Conservation (phyloP, 2,888 invertebrate genomes). For the Mechanitis mazaeus region DNA sequence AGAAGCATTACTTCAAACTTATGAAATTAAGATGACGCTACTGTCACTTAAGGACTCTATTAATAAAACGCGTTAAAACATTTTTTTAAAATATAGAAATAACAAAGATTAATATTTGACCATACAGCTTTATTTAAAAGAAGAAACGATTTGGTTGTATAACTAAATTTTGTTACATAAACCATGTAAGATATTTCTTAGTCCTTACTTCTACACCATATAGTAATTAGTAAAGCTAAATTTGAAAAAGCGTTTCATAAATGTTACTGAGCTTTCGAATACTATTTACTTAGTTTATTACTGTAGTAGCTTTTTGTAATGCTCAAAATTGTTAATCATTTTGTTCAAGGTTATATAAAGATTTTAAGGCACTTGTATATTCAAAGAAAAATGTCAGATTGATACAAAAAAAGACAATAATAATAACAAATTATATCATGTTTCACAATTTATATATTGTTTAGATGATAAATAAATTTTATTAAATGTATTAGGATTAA, state of each 20-base stretch:
- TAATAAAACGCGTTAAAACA: too few species aligned
- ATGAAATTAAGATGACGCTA: too few species aligned
- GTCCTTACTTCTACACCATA: too few species aligned
- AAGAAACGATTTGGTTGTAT: too few species aligned
- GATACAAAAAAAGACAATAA: conserved; percentile 1
- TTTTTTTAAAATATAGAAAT: too few species aligned
- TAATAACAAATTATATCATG: conserved; percentile 18
- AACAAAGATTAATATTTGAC: too few species aligned
- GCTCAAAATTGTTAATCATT: neutral
- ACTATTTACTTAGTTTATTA: neutral
- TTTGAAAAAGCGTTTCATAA: conserved; percentile 19
- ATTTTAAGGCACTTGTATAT: neutral
- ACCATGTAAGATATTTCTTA: too few species aligned
- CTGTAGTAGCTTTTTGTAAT: neutral
- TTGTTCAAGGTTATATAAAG: neutral
- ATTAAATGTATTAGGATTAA: conserved; percentile 16
- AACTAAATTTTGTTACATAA: too few species aligned
- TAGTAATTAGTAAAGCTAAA: neutral
- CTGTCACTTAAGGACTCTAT: too few species aligned
- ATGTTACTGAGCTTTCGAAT: conserved; percentile 14
- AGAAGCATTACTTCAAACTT: too few species aligned
- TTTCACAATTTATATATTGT: conserved; percentile 24
- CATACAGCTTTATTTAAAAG: too few species aligned
- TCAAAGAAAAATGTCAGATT: neutral
- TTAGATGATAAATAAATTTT: conserved; percentile 23